Evolutionary conservation across 1,140 invertebrate genomes (phyloP).

Genomic region (Diploscapter pachys): DNA sequence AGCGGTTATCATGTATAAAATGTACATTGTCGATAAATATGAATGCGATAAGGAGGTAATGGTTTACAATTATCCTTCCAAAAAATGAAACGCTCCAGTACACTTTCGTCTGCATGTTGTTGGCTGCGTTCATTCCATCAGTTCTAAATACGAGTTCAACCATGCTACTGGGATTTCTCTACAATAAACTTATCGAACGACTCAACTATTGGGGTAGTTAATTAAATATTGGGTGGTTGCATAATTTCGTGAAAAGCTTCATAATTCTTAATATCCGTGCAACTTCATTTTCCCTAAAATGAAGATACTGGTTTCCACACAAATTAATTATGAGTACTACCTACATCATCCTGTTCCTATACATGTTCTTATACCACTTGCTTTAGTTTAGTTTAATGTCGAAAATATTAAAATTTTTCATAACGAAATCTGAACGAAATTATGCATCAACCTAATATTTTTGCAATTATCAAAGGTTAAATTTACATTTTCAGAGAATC

Average conservation of each 20-base stretch:
- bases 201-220: slow-evolving; percentile 26
- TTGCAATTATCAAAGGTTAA: neutral
- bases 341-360: too few species aligned
- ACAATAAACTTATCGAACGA: slow-evolving; percentile 9
- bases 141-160: slow-evolving; percentile 30
- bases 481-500: slow-evolving; percentile 23
- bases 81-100: neutral
- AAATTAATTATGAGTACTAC: too few species aligned
- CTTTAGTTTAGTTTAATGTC: too few species aligned
- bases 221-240: too few species aligned
- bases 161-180: slow-evolving; percentile 29
- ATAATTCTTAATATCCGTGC: too few species aligned
- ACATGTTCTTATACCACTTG: too few species aligned
- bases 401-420: too few species aligned
- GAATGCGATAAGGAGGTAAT: slow-evolving; percentile 18
- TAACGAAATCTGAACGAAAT: too few species aligned
- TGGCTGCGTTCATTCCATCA: slow-evolving; percentile 21
- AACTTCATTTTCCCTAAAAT: too few species aligned
- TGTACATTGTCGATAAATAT: slow-evolving; percentile 16
- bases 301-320: too few species aligned
- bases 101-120: slow-evolving; percentile 21
- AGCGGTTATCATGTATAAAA: slow-evolving; percentile 25
- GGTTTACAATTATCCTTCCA: neutral
- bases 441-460: neutral
- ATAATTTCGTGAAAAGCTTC: too few species aligned